Evolutionary conservation across 2,888 invertebrate species (phyloP), one percentile per base, ranked within the genome.

Genomic region (Epinotia brunnichana): DNA sequence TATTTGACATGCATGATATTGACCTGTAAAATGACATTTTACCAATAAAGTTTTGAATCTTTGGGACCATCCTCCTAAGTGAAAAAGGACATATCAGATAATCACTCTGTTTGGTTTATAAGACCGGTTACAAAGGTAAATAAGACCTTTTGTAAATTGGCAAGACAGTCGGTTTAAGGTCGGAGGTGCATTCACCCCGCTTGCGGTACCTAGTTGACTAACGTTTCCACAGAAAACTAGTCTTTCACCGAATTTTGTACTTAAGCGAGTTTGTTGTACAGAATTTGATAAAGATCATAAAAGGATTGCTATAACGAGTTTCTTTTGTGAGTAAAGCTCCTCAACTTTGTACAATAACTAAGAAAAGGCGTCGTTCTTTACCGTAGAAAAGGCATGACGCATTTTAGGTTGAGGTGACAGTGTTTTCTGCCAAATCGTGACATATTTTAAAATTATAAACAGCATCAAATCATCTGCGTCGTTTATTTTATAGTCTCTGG

Each of bases 141-240:
- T 66, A 56, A n/a, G 66, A 29, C 66, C 21, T 66, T 54, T 66
- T 66, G n/a, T 5, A 48, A 21, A 21, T 35, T 19, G 17, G 13
- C 5, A 5, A 10, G 41, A 24, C 51, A 4, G 72, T 57, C 51
- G 41, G 51, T 59, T 51, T 70, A 73, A 73, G 73, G 73, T 63
- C 73, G 73, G 17, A 44, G 29, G 68, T 56, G 59, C 69, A 53
- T 39, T 73, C 51, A 73, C 57, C 72, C 63, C 59, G 57, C 57
- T 73, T 69, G 69, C 73, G 73, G 73, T 73, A 63, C 62, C 72
- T 69, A 69, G 68, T 39, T 62, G 73, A 69, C 68, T 63, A 73
- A 68, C 51, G 63, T 63, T 73, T 69, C 57, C 41, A 57, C 57
- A 63, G 62, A 72, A 72, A 70, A 72, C 53, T 51, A 67, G 56